These are phyloP conservation scores for Heliconius ethilla DNA, from an alignment of 2,888 invertebrate genomes.

Conservation along the genomic window DNA sequence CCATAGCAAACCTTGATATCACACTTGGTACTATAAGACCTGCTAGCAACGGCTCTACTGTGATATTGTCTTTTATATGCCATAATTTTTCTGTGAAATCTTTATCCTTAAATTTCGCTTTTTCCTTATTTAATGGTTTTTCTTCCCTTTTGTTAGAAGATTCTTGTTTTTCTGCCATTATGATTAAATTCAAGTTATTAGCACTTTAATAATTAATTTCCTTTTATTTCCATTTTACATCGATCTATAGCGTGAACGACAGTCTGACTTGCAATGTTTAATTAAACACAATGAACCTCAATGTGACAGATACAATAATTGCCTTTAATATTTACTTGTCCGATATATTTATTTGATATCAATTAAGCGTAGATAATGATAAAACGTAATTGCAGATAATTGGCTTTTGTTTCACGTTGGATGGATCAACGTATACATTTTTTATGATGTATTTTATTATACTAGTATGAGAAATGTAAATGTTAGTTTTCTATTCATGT, in stretches of 20 bases:
- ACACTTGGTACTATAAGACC: constrained; percentile 86
- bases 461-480: constrained; percentile 6
- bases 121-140: constrained; percentile 65
- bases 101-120: constrained; percentile 58
- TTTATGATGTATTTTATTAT: constrained; percentile 15
- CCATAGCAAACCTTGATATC: constrained; percentile 86
- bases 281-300: constrained; percentile 61
- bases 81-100: constrained; percentile 63
- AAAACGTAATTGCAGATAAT: constrained; percentile 53
- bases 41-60: constrained; percentile 87
- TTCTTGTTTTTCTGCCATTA: constrained; percentile 65
- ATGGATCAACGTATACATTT: constrained; percentile 45
- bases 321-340: constrained; percentile 65
- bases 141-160: constrained; percentile 60
- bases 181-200: constrained; percentile 39
- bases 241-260: constrained; percentile 52
- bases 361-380: constrained; percentile 71
- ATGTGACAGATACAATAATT: constrained; percentile 58
- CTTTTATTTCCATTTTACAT: constrained; percentile 61
- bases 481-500: too few species aligned
- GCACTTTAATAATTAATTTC: constrained; percentile 28
- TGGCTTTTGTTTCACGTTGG: constrained; percentile 50
- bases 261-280: constrained; percentile 58
- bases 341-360: constrained; percentile 75
- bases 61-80: constrained; percentile 80